phyloP scores from a whole-genome alignment of 2,888 invertebrate genomes.

The Mylabris sibirica region DNA sequence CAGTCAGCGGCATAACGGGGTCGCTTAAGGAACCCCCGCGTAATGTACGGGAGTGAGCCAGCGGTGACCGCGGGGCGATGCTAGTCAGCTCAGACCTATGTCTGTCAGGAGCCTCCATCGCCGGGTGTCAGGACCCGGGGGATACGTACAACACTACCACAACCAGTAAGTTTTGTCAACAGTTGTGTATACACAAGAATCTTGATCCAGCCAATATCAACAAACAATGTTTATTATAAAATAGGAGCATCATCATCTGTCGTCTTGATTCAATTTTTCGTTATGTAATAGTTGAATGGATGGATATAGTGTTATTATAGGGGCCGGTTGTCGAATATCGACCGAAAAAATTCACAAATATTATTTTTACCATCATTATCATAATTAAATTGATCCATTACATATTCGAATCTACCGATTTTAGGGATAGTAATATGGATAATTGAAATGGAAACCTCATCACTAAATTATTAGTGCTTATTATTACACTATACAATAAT shows the following conservation, averaged over 20 bases:
- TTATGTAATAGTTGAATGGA: constrained; percentile 7
- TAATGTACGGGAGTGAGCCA: constrained; percentile 58
- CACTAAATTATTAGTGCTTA: background rate
- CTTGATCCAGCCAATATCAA: too few relatives aligned
- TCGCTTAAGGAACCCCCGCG: constrained; percentile 58
- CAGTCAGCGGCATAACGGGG: constrained; percentile 58
- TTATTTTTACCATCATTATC: background rate
- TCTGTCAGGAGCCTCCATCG: constrained; percentile 63
- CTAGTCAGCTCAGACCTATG: constrained; percentile 61
- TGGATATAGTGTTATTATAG: background rate
- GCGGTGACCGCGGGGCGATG: constrained; percentile 60
- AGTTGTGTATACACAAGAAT: background rate
- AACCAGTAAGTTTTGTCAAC: constrained; percentile 58
- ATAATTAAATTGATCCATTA: background rate
- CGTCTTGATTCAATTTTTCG: background rate
- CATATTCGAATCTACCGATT: background rate
- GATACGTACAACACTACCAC: constrained; percentile 62
- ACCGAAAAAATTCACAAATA: background rate
- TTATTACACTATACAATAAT: background rate
- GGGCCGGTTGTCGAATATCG: background rate
- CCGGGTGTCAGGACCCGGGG: constrained; percentile 63
- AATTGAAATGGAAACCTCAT: background rate
- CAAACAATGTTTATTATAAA: background rate
- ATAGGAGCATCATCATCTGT: background rate
- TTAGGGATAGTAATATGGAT: background rate